Conservation (phyloP, 2,888 invertebrate genomes). For the Drosophila paramelanica region DNA sequence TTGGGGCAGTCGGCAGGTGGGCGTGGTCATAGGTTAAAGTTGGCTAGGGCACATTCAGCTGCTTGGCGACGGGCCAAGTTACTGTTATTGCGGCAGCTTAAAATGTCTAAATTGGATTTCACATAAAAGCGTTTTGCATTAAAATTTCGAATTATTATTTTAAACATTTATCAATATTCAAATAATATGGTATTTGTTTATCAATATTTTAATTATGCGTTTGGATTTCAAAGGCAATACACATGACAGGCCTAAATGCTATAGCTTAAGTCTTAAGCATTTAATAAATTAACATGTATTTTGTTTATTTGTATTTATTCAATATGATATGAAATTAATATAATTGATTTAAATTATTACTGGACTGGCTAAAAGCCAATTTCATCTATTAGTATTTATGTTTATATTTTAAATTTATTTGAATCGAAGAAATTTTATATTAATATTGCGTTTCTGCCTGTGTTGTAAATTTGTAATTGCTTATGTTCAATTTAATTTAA, state of each 20-base stretch:
- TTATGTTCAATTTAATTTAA: no score
- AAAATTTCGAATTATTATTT: neutral
- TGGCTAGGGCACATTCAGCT: neutral
- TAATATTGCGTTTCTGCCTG: no score
- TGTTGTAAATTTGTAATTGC: no score
- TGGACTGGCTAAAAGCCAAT: no score
- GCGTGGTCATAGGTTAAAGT: conserved; percentile 20
- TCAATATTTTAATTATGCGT: conserved; percentile 59
- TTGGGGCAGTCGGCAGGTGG: conserved; percentile 36
- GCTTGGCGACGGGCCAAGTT: conserved; percentile 4
- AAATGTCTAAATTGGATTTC: conserved; percentile 6
- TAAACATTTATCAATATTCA: conserved; percentile 42
- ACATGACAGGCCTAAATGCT: conserved; percentile 38
- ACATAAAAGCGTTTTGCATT: neutral
- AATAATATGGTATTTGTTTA: conserved; percentile 52
- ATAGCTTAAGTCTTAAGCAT: conserved; percentile 14
- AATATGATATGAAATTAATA: neutral
- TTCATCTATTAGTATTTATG: no score
- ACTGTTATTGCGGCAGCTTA: conserved; percentile 14
- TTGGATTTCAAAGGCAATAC: conserved; percentile 8
- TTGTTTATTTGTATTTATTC: conserved; percentile 16
- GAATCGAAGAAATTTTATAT: no score
- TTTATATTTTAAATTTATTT: no score
- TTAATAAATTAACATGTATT: conserved; percentile 17
- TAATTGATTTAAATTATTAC: no score